Evolutionary conservation across 2,888 invertebrate genomes (phyloP).

Genomic region (Leucophenga maculata): DNA sequence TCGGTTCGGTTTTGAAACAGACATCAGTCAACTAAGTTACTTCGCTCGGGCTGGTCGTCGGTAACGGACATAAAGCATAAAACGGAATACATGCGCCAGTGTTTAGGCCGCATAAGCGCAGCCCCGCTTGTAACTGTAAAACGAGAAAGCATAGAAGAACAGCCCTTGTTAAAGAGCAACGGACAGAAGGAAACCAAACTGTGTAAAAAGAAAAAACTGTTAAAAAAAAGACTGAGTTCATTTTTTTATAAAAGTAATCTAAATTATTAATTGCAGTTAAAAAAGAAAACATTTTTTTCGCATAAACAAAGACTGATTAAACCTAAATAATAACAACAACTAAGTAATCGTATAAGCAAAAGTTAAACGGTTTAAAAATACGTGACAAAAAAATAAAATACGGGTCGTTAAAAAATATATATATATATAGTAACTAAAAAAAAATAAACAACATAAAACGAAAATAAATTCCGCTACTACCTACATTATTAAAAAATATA

Average conservation of each 20-base stretch:
- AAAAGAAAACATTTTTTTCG: conserved; percentile 36
- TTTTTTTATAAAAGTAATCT: conserved; percentile 22
- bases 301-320: conserved; percentile 62
- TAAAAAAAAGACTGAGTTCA: conserved; percentile 52
- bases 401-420: conserved; percentile 30
- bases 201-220: conserved; percentile 33
- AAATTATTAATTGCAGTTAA: conserved; percentile 45
- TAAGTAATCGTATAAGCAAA: conserved; percentile 22
- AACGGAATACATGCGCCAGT: conserved; percentile 44
- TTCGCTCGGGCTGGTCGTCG: conserved; percentile 36
- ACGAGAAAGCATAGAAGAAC: conserved; percentile 27
- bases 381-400: conserved; percentile 37
- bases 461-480: conserved; percentile 15
- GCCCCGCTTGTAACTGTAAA: conserved; percentile 21
- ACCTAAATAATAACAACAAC: conserved; percentile 43
- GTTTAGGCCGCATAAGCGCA: neutral
- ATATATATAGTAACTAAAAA: conserved; percentile 10
- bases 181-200: conserved; percentile 39
- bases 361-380: conserved; percentile 34
- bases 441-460: conserved; percentile 1
- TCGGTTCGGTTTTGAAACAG: too few relatives aligned
- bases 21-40: neutral
- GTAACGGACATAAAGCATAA: conserved; percentile 50
- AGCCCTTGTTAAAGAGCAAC: conserved; percentile 27
- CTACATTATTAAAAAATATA: neutral